Base-by-base conservation (phyloP, 2,113 vertebrate species). In the Tamias sibiricus region DNA sequence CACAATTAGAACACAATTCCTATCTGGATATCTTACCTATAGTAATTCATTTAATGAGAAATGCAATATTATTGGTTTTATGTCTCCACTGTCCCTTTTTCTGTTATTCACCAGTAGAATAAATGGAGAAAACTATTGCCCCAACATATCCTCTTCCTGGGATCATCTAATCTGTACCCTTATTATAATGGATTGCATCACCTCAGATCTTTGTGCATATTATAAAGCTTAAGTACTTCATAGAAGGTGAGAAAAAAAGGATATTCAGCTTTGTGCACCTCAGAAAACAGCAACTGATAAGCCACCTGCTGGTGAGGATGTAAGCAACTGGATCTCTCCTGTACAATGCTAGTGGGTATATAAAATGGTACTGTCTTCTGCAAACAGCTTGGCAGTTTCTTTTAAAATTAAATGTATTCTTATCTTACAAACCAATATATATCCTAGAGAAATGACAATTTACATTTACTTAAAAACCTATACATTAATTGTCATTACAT, bases 241-340 rank as follows among this genome's bases (percentile, higher is more conserved):
- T 79, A 79, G 69, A 16, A 32, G 2, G 35, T 64, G 32, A 90
- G 37, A 32, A 49, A 26, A 68, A 26, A 76, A 72, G n/a, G 11
- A 85, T 90, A 49, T 16, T 59, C 17, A 62, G n/a, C 54, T 62
- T 95, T 69, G 44, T 84, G 37, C 28, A 54, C n/a, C 40, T 91
- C 47, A 66, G 49, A 85, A 89, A 76, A 71, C 11, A 64, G 64
- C 82, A 95, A n/a, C 32, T 82, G 28, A 40, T 37, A 84, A 89
- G n/a, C 35, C 30, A 88, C 9, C 14, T 94, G n/a, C 80, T 97
- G 44, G 16, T 91, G 37, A 93, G 40, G 77, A 79, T 42, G 32
- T 12, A 76, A 75, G 26, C 47, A 84, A 32, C 16, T 49, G 35
- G 1, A 13, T 94, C 62, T 76, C 26, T 87, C n/a, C 14, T 20